Percentiles rank a stretch among this genome's conserved stretches.
phyloP scores from a whole-genome alignment of 2,113 vertebrate genomes.

The Sinocyclocheilus maitianheensis region DNA sequence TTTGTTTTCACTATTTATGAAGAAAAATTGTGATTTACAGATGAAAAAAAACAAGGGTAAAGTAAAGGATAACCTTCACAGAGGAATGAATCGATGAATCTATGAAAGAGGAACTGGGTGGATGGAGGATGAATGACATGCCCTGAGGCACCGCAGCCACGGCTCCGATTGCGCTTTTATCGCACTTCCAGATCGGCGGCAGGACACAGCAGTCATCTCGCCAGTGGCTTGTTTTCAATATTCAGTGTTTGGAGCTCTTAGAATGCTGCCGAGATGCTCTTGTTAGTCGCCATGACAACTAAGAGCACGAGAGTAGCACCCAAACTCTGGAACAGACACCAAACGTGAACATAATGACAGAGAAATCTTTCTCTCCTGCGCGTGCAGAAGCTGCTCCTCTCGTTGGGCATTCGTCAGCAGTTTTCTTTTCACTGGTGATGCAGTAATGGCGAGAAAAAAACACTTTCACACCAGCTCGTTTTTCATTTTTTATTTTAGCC shows the following conservation, averaged over 20 bases:
- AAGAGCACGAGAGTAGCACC: constrained; percentile 39
- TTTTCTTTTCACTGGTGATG: constrained; percentile 31
- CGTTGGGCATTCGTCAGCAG: constrained; percentile 54
- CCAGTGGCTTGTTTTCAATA: constrained; percentile 45
- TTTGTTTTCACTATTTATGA: not conserved
- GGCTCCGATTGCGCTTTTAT: constrained; percentile 25
- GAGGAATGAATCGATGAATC: constrained; percentile 19
- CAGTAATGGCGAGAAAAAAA: not conserved
- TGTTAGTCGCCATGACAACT: constrained; percentile 61
- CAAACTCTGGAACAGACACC: constrained; percentile 35
- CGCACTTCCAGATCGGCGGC: constrained; percentile 21
- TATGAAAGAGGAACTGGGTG: not conserved
- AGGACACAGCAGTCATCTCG: constrained; percentile 42
- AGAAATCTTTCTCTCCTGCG: constrained; percentile 2
- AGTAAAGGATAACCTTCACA: constrained; percentile 5
- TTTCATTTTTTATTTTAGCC: constrained; percentile 16
- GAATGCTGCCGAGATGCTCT: constrained; percentile 55
- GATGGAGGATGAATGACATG: constrained; percentile 31
- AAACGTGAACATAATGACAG: constrained; percentile 19
- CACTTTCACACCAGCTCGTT: constrained; percentile 3
- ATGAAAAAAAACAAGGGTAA: not conserved
- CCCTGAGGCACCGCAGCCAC: constrained; percentile 23
- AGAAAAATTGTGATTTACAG: not conserved
- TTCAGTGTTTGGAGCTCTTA: constrained; percentile 47
- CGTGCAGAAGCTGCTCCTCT: constrained; percentile 7